Percentiles rank a stretch among this genome's conserved stretches.
These are phyloP conservation scores for Pyrgus malvae DNA, from an alignment of 2,888 invertebrate genomes.

Conservation along the genomic window DNA sequence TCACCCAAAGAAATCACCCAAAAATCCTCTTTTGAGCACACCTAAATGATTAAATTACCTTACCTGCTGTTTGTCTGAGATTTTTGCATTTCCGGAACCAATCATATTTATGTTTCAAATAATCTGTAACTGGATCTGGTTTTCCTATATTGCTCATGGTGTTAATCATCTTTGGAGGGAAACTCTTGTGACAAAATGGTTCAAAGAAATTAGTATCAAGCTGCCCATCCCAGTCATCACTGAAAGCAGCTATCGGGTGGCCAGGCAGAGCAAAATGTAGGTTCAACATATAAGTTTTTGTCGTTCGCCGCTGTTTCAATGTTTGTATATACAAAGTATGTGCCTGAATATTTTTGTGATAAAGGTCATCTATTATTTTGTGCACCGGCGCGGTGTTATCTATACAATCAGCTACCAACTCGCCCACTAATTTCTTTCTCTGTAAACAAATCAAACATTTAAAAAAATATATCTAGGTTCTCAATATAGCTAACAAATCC, in stretches of 20 bases:
- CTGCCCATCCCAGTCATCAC: constrained; percentile 64
- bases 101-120: constrained; percentile 51
- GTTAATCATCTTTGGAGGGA: constrained; percentile 59
- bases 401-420: constrained; percentile 47
- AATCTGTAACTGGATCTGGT: constrained; percentile 57
- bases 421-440: constrained; percentile 34
- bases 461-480: neutral
- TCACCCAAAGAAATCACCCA: too few relatives aligned
- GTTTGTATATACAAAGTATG: constrained; percentile 48
- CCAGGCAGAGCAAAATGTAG: constrained; percentile 52
- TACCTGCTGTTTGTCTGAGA: constrained; percentile 43
- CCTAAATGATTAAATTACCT: constrained; percentile 30
- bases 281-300: constrained; percentile 30
- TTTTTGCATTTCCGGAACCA: constrained; percentile 46
- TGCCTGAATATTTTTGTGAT: constrained; percentile 46
- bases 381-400: constrained; percentile 54
- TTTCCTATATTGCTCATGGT: constrained; percentile 43
- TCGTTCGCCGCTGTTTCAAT: constrained; percentile 43
- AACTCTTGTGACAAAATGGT: constrained; percentile 56
- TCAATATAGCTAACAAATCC: neutral
- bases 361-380: constrained; percentile 51
- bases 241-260: constrained; percentile 54
- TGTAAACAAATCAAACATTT: too few relatives aligned
- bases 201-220: constrained; percentile 60
- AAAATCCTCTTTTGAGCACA: too few relatives aligned